Conservation (phyloP, 2,888 invertebrate genomes). For the Encarsia formosa region DNA sequence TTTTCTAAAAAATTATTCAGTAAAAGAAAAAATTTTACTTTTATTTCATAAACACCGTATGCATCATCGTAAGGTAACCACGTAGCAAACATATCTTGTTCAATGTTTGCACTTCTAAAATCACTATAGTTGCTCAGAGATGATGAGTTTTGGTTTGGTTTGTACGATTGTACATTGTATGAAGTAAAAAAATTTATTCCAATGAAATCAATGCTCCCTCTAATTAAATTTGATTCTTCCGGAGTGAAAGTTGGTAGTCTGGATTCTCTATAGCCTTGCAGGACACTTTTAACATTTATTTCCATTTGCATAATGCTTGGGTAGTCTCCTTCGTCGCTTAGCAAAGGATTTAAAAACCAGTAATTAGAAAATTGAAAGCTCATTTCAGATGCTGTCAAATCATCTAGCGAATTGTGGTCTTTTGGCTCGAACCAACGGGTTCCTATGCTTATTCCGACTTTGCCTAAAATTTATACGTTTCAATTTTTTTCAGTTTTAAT, state of each 20-base stretch:
- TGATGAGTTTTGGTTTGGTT: too few species aligned
- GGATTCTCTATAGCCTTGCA: slow-evolving; percentile 59
- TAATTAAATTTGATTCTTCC: slow-evolving; percentile 28
- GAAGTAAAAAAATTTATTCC: slow-evolving; percentile 34
- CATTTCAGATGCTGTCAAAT: slow-evolving; percentile 55
- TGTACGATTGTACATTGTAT: not conserved
- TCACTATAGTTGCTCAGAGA: not conserved
- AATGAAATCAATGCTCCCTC: slow-evolving; percentile 33
- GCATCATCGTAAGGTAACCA: slow-evolving; percentile 7
- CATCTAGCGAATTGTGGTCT: slow-evolving; percentile 51
- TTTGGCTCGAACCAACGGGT: slow-evolving; percentile 54
- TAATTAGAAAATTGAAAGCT: slow-evolving; percentile 59
- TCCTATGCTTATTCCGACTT: slow-evolving; percentile 59
- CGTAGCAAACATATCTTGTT: slow-evolving; percentile 2
- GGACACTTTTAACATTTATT: slow-evolving; percentile 57
- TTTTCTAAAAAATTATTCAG: not conserved
- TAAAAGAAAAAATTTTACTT: not conserved
- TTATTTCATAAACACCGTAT: slow-evolving; percentile 15
- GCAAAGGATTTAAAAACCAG: slow-evolving; percentile 67
- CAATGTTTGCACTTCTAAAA: slow-evolving; percentile 13
- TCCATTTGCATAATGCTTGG: slow-evolving; percentile 62
- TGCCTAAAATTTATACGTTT: slow-evolving; percentile 45
- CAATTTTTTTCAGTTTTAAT: not conserved
- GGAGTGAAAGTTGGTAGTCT: slow-evolving; percentile 55
- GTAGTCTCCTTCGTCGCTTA: slow-evolving; percentile 62